These are phyloP conservation scores for Harpagoxenus sublaevis DNA, from an alignment of 2,888 invertebrate species.

Conservation along the genomic window DNA sequence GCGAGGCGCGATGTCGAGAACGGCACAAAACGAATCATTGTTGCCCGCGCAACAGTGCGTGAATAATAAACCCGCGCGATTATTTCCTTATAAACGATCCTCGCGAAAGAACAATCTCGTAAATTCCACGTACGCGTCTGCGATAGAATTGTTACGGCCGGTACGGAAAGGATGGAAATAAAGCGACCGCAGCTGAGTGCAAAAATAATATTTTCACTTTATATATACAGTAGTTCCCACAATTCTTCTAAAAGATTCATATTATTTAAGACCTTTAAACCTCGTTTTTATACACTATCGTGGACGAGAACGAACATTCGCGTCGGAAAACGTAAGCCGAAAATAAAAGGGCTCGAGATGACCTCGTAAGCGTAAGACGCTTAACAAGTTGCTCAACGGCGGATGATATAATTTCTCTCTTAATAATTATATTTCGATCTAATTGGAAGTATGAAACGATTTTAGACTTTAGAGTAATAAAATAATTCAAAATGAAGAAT, in stretches of 20 bases:
- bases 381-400: conserved; percentile 46
- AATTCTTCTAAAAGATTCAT: background rate
- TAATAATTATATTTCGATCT: conserved; percentile 11
- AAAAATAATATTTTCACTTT: background rate
- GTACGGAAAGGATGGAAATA: background rate
- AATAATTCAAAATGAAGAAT: too few species aligned
- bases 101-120: conserved; percentile 48
- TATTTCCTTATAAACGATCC: conserved; percentile 70
- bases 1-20: conserved; percentile 52
- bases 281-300: background rate
- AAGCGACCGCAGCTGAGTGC: background rate
- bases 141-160: background rate
- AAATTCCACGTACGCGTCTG: background rate
- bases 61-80: conserved; percentile 68
- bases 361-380: background rate
- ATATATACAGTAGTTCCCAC: background rate
- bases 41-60: conserved; percentile 56
- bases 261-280: background rate
- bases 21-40: conserved; percentile 64
- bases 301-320: background rate
- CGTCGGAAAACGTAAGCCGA: background rate
- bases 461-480: conserved; percentile 54
- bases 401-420: conserved; percentile 58
- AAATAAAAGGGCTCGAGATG: background rate
- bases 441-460: too few species aligned